These are phyloP conservation scores for Collichthys lucidus DNA, from an alignment of 2,113 vertebrate species.

Conservation along the genomic window DNA sequence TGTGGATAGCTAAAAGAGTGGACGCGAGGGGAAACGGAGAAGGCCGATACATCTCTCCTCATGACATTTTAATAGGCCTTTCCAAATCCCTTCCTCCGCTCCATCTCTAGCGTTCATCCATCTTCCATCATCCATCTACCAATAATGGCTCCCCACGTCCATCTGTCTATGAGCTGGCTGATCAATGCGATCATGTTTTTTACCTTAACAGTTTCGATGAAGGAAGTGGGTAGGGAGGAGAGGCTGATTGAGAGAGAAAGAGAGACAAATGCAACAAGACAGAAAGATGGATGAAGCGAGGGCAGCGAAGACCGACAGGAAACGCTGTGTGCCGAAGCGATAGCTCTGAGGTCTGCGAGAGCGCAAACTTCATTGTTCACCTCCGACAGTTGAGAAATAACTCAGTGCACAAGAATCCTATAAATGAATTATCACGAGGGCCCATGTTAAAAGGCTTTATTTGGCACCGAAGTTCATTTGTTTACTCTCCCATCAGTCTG, in stretches of 20 bases:
- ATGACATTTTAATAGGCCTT: constrained; percentile 79
- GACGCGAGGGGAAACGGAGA: constrained; percentile 70
- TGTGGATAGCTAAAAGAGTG: constrained; percentile 72
- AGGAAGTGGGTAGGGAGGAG: constrained; percentile 3
- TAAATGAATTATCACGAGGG: constrained; percentile 55
- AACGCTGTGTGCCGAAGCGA: constrained; percentile 22
- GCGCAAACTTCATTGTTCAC: constrained; percentile 26
- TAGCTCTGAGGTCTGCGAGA: constrained; percentile 24
- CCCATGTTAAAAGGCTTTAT: constrained; percentile 27
- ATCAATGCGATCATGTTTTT: constrained; percentile 72
- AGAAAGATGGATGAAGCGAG: constrained; percentile 49
- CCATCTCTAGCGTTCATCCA: constrained; percentile 62
- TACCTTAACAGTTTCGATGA: constrained; percentile 58
- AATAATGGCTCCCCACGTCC: constrained; percentile 66
- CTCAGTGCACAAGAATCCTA: constrained; percentile 25
- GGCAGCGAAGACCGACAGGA: constrained; percentile 40
- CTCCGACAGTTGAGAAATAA: constrained; percentile 54
- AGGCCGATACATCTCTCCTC: constrained; percentile 72
- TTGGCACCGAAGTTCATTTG: constrained; percentile 59
- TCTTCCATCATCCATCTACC: constrained; percentile 73
- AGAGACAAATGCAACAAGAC: constrained; percentile 52
- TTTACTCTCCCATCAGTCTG: constrained; percentile 51
- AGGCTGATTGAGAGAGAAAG: constrained; percentile 62
- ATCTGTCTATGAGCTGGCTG: constrained; percentile 55
- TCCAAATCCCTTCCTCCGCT: constrained; percentile 68